Evolutionary conservation across 2,113 vertebrate species (phyloP), one percentile per base, ranked within the genome.

Genomic region (Triplophysa tibetana): DNA sequence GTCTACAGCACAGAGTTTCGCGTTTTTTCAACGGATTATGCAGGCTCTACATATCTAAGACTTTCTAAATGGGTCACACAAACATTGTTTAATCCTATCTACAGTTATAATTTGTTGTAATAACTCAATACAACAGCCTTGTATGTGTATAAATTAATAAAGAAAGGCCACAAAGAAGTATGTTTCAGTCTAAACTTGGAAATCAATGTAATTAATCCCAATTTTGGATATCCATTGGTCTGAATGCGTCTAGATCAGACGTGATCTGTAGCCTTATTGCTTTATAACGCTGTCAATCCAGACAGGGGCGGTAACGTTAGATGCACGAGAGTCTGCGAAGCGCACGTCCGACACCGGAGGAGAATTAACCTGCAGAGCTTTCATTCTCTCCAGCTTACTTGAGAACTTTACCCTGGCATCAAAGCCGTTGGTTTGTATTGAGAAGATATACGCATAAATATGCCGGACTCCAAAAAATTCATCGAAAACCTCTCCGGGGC

Each of bases 401-500:
- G 7, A 26, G 54, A 19, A 8, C 58, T 17, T 33, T 12, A 17
- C 1, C 9, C 23, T 19, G 13, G 16, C 21, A n/a, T 68, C 24
- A 10, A 8, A 24, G 13, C 12, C 9, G 23, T 8, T 29, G 4
- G 8, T n/a, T 29, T 2, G 38, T 16, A 41, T 54, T 2, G 14
- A 13, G 29, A 64, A 50, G 3, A 52, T 29, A 29, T 61, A 58
- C 54, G 23, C 19, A 14, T 0, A 54, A 81, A 48, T 29, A 86
- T 83, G 63, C 87, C 91, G 84, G 93, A 93, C 85, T 86, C 90
- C 1, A 91, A 89, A 50, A 95, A 93, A 88, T 92, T 94, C 16
- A 92, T 98, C 86, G 96, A 97, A 90, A 94, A 96, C 45, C 91
- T 97, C n/a, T 94, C 94, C 29, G 96, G 96, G 0, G 86, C 89